These are phyloP conservation scores for Tridacna gigas DNA, from an alignment of 2,888 invertebrate genomes.

Conservation along the genomic window DNA sequence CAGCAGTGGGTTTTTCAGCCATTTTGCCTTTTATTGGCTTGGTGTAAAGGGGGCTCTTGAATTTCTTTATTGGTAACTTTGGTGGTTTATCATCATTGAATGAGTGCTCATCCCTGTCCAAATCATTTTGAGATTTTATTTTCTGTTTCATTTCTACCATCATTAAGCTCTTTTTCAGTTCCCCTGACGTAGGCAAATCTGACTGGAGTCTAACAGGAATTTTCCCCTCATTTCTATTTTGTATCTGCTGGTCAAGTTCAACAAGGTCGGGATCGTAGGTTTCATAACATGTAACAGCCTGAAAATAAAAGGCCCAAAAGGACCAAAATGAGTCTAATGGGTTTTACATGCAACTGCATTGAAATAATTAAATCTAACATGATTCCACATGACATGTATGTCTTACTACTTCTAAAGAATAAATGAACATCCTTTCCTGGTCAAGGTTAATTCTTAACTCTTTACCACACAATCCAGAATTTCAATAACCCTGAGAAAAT, in stretches of 20 bases:
- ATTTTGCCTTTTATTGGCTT: not conserved
- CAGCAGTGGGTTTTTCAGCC: not conserved
- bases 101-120: not conserved
- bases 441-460: too few relatives aligned
- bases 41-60: not conserved
- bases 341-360: too few relatives aligned
- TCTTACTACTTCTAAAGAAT: too few relatives aligned
- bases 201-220: not conserved
- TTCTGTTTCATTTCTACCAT: not conserved
- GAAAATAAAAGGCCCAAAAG: not conserved
- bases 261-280: conserved; percentile 38
- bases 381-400: too few relatives aligned
- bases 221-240: conserved; percentile 3
- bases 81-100: not conserved
- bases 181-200: not conserved
- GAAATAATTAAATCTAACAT: too few relatives aligned
- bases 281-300: conserved; percentile 24
- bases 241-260: conserved; percentile 25
- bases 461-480: too few relatives aligned
- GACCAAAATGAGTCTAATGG: too few relatives aligned
- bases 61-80: conserved; percentile 5
- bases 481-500: too few relatives aligned
- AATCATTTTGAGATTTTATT: not conserved
- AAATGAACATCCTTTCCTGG: too few relatives aligned
- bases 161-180: not conserved